These are phyloP conservation scores for Tipula unca DNA, from an alignment of 2,888 invertebrate genomes.

Conservation along the genomic window DNA sequence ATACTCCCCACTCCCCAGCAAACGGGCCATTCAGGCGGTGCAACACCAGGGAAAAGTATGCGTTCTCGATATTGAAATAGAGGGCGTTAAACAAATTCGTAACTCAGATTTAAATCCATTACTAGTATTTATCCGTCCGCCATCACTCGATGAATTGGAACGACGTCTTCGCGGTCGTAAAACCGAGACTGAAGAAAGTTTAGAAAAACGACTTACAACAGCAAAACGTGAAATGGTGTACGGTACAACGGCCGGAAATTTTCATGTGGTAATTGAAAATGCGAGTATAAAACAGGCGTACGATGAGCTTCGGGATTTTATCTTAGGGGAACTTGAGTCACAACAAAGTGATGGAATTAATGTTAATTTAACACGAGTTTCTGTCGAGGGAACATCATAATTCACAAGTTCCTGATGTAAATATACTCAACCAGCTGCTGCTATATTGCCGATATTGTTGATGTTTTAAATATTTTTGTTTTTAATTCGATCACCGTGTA, in stretches of 20 bases:
- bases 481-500: background rate
- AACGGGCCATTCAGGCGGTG: conserved; percentile 74
- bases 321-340: conserved; percentile 50
- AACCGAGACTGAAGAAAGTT: conserved; percentile 84
- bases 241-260: conserved; percentile 68
- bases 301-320: conserved; percentile 58
- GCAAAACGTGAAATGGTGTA: conserved; percentile 78
- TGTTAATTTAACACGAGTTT: conserved; percentile 26
- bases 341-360: conserved; percentile 46
- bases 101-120: conserved; percentile 71
- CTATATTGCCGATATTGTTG: background rate
- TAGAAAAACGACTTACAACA: conserved; percentile 65
- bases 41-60: conserved; percentile 76
- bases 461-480: background rate
- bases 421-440: background rate
- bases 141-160: conserved; percentile 69
- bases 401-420: background rate
- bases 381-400: background rate
- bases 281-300: conserved; percentile 76
- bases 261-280: conserved; percentile 75
- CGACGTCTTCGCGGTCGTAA: conserved; percentile 64
- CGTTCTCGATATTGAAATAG: conserved; percentile 88
- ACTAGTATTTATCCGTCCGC: conserved; percentile 89
- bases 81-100: conserved; percentile 88
- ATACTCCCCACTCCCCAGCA: conserved; percentile 61